Base-by-base conservation (phyloP, 92 coral and sea anemone species). In the Epizoanthus illoricatus region DNA sequence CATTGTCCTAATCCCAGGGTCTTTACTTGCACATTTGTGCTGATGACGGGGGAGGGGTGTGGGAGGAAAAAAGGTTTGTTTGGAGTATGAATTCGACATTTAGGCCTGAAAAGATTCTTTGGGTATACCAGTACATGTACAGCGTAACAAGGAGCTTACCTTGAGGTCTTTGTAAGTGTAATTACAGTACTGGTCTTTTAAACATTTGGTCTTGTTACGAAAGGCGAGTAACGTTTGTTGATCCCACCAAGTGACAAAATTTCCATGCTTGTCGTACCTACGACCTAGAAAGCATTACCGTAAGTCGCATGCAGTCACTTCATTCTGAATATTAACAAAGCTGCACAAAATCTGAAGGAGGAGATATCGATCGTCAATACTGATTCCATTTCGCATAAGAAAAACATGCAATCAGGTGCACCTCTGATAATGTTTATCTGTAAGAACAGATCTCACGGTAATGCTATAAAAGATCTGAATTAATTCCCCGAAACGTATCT, bases 171-270 rank as follows among this genome's bases (percentile, higher is more conserved):
- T 74, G 54, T 91, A 81, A 5, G 98, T 84, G 70, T 85, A 93
- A 65, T 91, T 93, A 1, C 85, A 55, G 72, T 95, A 95, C 84
- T 95, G 98, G 21, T 93, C 88, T 47, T 86, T 68, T 74, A 95
- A 91, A 84, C 98, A 95, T 24, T 87, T 87, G 24, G 98, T 87
- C 58, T 85, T 93, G 65, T 94, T 89, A 20, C 87, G 83, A 76
- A 95, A 95, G 75, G 88, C 90, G 10, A 41, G 66, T 71, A 93
- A 79, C 1, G 98, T 86, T 41, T 41, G 80, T 73, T 87, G 71
- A 23, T 93, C 92, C 98, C 98, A 95, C 98, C 98, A 95, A 78
- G 86, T 90, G 45, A 85, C 88, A 28, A 70, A 71, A 39, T 89
- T 88, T 10, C 98, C 98, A 52, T 93, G 40, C 54, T 84, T 90